phyloP scores from a whole-genome alignment of 2,113 vertebrate genomes.

The Corythornis cristatus region DNA sequence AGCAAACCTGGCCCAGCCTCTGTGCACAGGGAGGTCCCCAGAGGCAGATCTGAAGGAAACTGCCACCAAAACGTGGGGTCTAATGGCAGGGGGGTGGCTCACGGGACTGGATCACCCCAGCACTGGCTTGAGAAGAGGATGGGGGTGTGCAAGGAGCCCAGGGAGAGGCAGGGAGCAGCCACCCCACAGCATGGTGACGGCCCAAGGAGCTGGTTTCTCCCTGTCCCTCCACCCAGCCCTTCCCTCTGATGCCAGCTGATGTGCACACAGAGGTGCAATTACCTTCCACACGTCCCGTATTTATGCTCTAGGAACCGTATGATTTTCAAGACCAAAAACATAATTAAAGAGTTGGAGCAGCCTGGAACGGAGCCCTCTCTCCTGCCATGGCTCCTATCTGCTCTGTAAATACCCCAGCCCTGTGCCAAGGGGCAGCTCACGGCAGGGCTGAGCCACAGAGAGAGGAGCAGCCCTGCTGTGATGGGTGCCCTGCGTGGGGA shows the following conservation, averaged over 20 bases:
- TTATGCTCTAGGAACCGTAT: not conserved
- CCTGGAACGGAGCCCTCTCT: not conserved
- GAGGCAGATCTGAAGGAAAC: not conserved
- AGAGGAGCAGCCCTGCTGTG: not conserved
- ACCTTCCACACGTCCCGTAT: not conserved
- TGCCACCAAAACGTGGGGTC: not conserved
- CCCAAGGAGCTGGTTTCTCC: not conserved
- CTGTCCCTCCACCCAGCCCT: not conserved
- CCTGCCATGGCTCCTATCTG: not conserved
- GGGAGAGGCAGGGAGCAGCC: not conserved
- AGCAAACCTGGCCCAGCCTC: not conserved
- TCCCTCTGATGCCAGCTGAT: not conserved
- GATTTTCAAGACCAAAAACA: constrained; percentile 16
- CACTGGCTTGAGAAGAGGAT: fast-evolving
- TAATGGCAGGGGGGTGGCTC: not conserved
- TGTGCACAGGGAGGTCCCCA: not conserved
- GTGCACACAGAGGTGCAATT: constrained; percentile 47
- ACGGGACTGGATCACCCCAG: not conserved
- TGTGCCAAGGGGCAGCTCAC: not conserved
- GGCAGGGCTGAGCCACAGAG: fast-evolving
- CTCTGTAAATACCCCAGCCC: constrained; percentile 6
- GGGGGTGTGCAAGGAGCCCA: fast-evolving
- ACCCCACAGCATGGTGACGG: fast-evolving
- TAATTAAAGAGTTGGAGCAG: constrained; percentile 3
- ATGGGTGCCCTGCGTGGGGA: fast-evolving